These are phyloP conservation scores for Heliconius himera DNA, from an alignment of 1,140 invertebrate genomes.

Conservation along the genomic window DNA sequence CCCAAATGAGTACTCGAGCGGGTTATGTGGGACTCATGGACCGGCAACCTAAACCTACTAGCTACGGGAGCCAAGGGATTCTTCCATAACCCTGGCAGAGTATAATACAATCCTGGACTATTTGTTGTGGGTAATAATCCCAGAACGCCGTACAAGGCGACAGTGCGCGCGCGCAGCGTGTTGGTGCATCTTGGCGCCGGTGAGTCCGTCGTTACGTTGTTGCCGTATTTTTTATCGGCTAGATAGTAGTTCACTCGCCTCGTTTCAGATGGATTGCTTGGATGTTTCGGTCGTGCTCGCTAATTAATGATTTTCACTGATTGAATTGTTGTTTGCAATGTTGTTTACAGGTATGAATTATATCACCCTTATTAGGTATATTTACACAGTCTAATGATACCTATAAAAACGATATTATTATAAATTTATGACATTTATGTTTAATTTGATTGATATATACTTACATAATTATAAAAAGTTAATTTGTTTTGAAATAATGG, in stretches of 20 bases:
- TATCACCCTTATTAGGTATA: background rate
- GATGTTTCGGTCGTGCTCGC: conserved; percentile 58
- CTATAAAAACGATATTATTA: background rate
- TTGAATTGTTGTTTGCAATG: conserved; percentile 50
- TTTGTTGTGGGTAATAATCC: conserved; percentile 30
- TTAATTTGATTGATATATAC: background rate
- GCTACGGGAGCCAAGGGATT: too few relatives aligned
- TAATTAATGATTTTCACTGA: conserved; percentile 65
- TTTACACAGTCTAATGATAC: background rate
- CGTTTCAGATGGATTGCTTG: conserved; percentile 53
- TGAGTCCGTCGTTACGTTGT: conserved; percentile 48
- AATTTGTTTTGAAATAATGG: background rate
- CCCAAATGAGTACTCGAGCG: too few relatives aligned
- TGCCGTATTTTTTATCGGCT: conserved; percentile 46
- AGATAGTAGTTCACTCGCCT: conserved; percentile 48
- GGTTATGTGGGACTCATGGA: too few relatives aligned
- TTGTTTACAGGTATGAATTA: conserved; percentile 22
- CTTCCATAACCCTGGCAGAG: too few relatives aligned
- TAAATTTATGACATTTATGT: background rate
- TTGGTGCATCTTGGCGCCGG: conserved; percentile 36
- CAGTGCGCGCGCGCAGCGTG: background rate
- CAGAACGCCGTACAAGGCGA: background rate
- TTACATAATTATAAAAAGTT: background rate
- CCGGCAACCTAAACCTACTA: too few relatives aligned
- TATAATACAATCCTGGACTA: conserved; percentile 29